phyloP scores from a whole-genome alignment of 2,888 invertebrate species.

The Incurvaria masculella region DNA sequence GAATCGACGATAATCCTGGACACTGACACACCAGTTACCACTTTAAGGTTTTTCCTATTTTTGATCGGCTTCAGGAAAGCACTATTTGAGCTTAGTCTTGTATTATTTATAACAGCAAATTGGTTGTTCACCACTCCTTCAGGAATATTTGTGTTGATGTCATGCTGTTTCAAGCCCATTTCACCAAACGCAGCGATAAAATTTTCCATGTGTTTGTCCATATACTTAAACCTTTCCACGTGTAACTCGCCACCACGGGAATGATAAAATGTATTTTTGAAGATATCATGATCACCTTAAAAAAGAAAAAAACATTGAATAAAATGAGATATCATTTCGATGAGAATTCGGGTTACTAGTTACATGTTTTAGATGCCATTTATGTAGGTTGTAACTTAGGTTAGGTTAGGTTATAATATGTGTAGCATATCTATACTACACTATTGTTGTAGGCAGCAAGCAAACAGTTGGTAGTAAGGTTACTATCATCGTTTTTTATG shows the following conservation, averaged over 20 bases:
- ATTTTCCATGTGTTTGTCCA: slow-evolving; percentile 39
- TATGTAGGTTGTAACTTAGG: background rate
- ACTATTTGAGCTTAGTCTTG: slow-evolving; percentile 40
- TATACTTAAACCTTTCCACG: slow-evolving; percentile 41
- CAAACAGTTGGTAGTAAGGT: too few species aligned
- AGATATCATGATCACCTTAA: slow-evolving; percentile 46
- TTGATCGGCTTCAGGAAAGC: slow-evolving; percentile 42
- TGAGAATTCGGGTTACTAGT: too few species aligned
- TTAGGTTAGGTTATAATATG: too few species aligned
- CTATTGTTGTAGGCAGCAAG: too few species aligned
- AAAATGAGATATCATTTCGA: too few species aligned
- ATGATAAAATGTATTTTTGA: slow-evolving; percentile 45
- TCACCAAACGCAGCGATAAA: slow-evolving; percentile 40
- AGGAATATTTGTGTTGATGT: slow-evolving; percentile 41
- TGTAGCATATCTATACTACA: too few species aligned
- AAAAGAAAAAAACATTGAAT: slow-evolving; percentile 13
- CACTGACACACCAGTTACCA: slow-evolving; percentile 40
- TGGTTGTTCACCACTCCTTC: slow-evolving; percentile 46
- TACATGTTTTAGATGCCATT: too few species aligned
- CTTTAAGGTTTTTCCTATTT: slow-evolving; percentile 39
- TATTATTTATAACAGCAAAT: slow-evolving; percentile 40
- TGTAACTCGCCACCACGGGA: slow-evolving; percentile 47
- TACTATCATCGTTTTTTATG: too few species aligned
- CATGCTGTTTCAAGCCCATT: slow-evolving; percentile 40
- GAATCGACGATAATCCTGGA: slow-evolving; percentile 40